These are phyloP conservation scores for Zaprionus ornatus DNA, from an alignment of 1,140 invertebrate species.

Conservation along the genomic window DNA sequence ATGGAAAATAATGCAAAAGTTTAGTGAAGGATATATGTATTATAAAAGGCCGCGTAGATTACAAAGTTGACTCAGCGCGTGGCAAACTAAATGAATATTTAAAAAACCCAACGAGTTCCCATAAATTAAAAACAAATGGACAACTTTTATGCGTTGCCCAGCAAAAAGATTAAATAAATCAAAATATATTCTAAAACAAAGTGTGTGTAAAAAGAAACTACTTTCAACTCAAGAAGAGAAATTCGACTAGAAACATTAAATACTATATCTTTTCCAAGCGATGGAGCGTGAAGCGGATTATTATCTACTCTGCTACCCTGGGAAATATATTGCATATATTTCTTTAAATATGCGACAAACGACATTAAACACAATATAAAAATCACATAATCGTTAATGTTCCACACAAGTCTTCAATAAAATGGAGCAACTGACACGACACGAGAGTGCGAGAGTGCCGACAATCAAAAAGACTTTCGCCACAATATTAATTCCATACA, in stretches of 20 bases:
- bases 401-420: conserved; percentile 54
- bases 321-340: background rate
- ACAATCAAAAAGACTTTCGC: conserved; percentile 23
- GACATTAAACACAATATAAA: conserved; percentile 55
- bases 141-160: conserved; percentile 19
- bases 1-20: no score
- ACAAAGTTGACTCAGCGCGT: conserved; percentile 12
- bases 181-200: conserved; percentile 6
- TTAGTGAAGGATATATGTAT: background rate
- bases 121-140: conserved; percentile 26
- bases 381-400: conserved; percentile 47
- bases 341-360: conserved; percentile 15
- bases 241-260: background rate
- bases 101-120: background rate
- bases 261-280: background rate
- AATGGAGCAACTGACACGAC: conserved; percentile 22
- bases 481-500: conserved; percentile 18
- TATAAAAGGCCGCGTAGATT: background rate
- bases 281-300: conserved; percentile 19
- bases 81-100: conserved; percentile 4
- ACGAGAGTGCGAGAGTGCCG: conserved; percentile 1
- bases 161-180: conserved; percentile 25
- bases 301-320: conserved; percentile 3
- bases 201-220: conserved; percentile 22
- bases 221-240: background rate